These are phyloP conservation scores for Pelmatolapia mariae DNA, from an alignment of 2,113 vertebrate genomes.

Conservation along the genomic window DNA sequence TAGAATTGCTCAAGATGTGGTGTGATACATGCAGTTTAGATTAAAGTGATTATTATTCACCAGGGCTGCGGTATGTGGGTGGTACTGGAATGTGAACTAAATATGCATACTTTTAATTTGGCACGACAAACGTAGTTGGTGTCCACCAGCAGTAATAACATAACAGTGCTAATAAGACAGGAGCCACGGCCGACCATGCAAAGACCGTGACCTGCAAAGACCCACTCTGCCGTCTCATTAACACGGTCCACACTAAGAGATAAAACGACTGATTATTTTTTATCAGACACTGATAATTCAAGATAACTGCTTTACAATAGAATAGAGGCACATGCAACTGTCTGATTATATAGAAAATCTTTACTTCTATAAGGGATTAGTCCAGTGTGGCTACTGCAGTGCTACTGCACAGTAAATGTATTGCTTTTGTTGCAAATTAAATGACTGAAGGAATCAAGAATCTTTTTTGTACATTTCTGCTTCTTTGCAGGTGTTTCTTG, in stretches of 20 bases:
- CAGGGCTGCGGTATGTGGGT: not conserved
- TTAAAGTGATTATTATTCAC: not conserved
- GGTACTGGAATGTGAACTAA: not conserved
- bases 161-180: not conserved
- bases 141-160: not conserved
- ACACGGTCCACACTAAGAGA: not conserved
- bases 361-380: not conserved
- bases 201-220: not conserved
- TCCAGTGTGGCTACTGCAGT: not conserved
- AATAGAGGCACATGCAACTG: not conserved
- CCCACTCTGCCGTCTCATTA: not conserved
- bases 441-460: not conserved
- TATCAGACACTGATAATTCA: not conserved
- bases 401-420: not conserved
- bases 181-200: not conserved
- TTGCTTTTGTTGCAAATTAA: not conserved
- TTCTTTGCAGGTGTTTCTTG: not conserved
- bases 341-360: not conserved
- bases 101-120: not conserved
- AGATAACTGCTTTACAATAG: not conserved
- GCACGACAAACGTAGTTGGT: not conserved
- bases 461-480: not conserved
- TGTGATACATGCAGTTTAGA: not conserved
- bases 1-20: not conserved
- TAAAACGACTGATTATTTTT: not conserved